These are phyloP conservation scores for Tetranychus urticae DNA, from an alignment of 1,140 invertebrate genomes.

Conservation along the genomic window DNA sequence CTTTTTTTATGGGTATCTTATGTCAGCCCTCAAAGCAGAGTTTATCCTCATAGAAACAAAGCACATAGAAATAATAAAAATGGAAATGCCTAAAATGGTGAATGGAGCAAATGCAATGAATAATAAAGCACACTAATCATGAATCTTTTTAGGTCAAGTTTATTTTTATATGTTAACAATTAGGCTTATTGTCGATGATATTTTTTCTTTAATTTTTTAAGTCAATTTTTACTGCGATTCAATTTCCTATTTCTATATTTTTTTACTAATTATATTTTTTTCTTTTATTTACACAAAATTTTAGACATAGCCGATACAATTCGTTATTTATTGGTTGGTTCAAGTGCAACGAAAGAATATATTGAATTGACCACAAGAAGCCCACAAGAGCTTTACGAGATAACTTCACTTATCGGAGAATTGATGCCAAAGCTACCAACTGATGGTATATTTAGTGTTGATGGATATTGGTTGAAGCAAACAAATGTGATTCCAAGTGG, in stretches of 20 bases:
- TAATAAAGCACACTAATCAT: too few species aligned
- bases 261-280: neutral
- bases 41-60: too few species aligned
- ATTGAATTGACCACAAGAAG: constrained; percentile 33
- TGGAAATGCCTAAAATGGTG: too few species aligned
- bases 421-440: constrained; percentile 77
- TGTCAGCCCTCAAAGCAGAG: too few species aligned
- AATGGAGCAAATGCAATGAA: too few species aligned
- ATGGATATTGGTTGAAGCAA: constrained; percentile 53
- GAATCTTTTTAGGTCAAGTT: too few species aligned
- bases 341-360: constrained; percentile 20
- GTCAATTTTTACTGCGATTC: too few species aligned
- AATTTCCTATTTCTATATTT: too few species aligned
- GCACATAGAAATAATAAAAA: too few species aligned
- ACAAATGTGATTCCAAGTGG: constrained; percentile 26
- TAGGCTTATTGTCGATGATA: too few species aligned
- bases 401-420: constrained; percentile 82
- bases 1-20: too few species aligned
- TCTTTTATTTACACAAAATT: constrained; percentile 11
- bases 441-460: constrained; percentile 80
- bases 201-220: neutral
- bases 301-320: constrained; percentile 71
- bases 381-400: constrained; percentile 85
- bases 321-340: constrained; percentile 67
- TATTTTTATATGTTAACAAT: too few species aligned